Base-by-base conservation (phyloP, 1,140 invertebrate species). In the Phenacoccus solenopsis region DNA sequence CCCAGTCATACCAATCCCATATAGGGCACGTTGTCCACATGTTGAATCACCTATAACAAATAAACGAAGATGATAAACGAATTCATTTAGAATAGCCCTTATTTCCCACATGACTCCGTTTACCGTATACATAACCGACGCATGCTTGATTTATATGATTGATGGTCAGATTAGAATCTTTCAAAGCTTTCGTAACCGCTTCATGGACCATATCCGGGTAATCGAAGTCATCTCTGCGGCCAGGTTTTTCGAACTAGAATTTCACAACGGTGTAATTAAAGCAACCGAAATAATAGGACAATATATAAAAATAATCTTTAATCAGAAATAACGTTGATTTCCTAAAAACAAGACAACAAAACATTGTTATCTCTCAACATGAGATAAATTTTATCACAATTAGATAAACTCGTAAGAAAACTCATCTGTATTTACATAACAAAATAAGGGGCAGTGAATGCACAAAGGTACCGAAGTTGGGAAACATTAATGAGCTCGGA, bases 141-240 rank as follows among this genome's bases (percentile, higher is more conserved):
- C 88, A 87, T 3, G 93, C 96, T 79, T 96, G 91, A 78, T 97
- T 84, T 0, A 99, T 81, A 71, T 89, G 83, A 0, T 83, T 79
- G 77, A 94, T 96, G 21, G 84, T 80, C n/a, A 98, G 80, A 67
- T 84, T 84, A 64, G 92, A 90, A 84, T 99, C 97, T 69, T 86
- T 77, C 1, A 99, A 79, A 16, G 96, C 96, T 74, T 91, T 94
- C 16, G 83, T 85, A 0, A 96, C 91, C 9, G 95, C 90, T 83
- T 98, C 96, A 77, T 92, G 90, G 10, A 90, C 94, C 85, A 98
- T 90, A 73, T 95, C 86, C 0, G 96, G 96, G 78, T 98, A 99
- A 79, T 98, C 96, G 75, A 88, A 87, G 72, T 90, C 83, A 30
- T 87, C 82, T 74, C 86, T 82, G 56, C 81, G 82, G 25, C 91